Base-by-base conservation (phyloP, 2,888 invertebrate species). In the Phragmatobia fuliginosa region DNA sequence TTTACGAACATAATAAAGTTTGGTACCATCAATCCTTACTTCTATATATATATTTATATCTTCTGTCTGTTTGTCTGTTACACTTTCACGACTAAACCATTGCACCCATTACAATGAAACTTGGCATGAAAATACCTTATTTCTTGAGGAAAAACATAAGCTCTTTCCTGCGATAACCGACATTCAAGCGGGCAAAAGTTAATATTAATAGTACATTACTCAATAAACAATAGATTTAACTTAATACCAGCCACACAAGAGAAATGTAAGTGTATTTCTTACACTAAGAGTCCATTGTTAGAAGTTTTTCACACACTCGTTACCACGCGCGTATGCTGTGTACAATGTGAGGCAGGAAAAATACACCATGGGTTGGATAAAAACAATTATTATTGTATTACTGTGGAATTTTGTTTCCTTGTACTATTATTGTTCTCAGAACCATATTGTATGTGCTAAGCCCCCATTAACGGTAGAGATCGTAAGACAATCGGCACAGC, bases 231-330 rank as follows among this genome's bases (percentile, higher is more conserved):
- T 18, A 18, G 41, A 41, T 66, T 67, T 71, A 45, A 63, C 66
- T 66, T 71, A 70, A 62, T 68, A 16, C 36, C n/a, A 11, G 25
- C 68, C 67, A 69, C 67, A 63, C 72, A 69, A 60, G 61, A 70
- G 68, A 67, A 70, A 33, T 70, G n/a, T n/a, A 21, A 68, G 72
- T 28, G 68, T 66, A 73, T 58, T 60, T 63, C n/a, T 64, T 45
- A 66, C 65, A 41, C 41, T 41, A 78, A 72, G 73, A 67, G 78
- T 76, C 69, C n/a, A 66, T 67, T 76, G 71, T 67, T 64, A 69
- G 66, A 71, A 76, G 66, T 58, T 72, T 66, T 77, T 80, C 74
- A 62, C 77, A 78, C 73, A 63, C 78, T 7, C 21, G 7, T 21
- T 21, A 49, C 45, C n/a, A 45, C 21, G 76, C 71, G 67, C 58